phyloP scores from a whole-genome alignment of 2,113 vertebrate species.

The Fulica atra region DNA sequence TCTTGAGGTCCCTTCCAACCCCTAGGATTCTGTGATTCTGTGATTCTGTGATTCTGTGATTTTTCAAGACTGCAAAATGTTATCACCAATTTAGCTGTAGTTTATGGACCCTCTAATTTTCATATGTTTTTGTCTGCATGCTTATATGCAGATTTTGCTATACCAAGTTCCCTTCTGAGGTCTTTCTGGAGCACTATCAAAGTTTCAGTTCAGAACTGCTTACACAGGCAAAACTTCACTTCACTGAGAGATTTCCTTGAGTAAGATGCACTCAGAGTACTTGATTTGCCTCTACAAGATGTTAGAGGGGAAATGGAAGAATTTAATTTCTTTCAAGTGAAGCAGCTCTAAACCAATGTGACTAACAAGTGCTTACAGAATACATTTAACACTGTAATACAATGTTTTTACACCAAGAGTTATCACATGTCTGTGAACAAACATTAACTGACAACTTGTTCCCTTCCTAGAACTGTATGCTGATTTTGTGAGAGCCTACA shows the following conservation, averaged over 20 bases:
- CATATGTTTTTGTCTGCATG: not conserved
- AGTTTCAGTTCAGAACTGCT: not conserved
- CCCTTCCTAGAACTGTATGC: not conserved
- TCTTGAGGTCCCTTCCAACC: too few relatives aligned
- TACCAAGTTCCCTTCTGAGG: not conserved
- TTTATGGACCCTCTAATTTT: not conserved
- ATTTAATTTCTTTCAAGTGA: not conserved
- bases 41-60: too few relatives aligned
- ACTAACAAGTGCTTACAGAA: not conserved
- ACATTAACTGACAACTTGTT: not conserved
- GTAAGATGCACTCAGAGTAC: not conserved
- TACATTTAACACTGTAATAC: not conserved
- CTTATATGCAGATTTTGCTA: not conserved
- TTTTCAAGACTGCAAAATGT: conserved; percentile 6
- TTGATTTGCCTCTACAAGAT: not conserved
- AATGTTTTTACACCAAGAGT: not conserved
- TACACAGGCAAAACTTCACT: not conserved
- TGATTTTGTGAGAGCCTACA: not conserved
- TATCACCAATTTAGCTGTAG: not conserved
- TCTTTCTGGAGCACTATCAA: not conserved
- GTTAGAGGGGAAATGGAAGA: not conserved
- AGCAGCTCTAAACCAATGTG: not conserved
- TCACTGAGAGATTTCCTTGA: not conserved
- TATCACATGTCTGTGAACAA: not conserved
- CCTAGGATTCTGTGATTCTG: too few relatives aligned